Evolutionary conservation across 2,797 vertebrate genomes (phyloP).

Genomic region (Podarcis siculus): DNA sequence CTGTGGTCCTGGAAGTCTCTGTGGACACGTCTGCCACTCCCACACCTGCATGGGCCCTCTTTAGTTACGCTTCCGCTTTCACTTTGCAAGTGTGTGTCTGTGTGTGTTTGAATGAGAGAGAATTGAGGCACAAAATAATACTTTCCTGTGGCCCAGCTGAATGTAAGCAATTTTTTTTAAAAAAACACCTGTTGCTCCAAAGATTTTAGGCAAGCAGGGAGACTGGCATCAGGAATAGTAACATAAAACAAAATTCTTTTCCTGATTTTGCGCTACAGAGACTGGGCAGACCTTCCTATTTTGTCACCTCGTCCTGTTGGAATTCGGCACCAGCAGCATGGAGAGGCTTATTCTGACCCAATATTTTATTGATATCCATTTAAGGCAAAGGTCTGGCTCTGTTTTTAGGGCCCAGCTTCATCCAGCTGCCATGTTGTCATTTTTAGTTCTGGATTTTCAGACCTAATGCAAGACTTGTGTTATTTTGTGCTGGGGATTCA

Average conservation of each 20-base stretch:
- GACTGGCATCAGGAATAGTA: background rate
- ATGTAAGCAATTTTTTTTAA: background rate
- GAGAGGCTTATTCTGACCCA: background rate
- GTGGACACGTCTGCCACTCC: background rate
- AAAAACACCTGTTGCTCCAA: background rate
- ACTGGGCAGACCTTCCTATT: background rate
- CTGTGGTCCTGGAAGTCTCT: slow-evolving; percentile 25
- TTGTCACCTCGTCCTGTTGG: background rate
- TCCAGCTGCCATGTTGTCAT: background rate
- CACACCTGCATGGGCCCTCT: background rate
- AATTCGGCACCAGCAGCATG: background rate
- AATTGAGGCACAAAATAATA: background rate
- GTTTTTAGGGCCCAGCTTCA: background rate
- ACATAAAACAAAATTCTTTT: background rate
- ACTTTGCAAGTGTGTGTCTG: background rate
- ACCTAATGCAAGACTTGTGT: background rate
- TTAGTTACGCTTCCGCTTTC: background rate
- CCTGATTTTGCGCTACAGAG: background rate
- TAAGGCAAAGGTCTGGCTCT: background rate
- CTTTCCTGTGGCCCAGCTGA: rapidly evolving
- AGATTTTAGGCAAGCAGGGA: background rate
- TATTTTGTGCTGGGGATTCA: slow-evolving; percentile 29
- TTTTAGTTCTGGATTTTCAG: background rate
- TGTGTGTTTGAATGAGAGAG: background rate
- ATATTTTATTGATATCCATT: background rate